Percentiles rank a stretch among this genome's conserved stretches.
Conservation (phyloP, 2,113 vertebrate species). For the Gobio gobio region DNA sequence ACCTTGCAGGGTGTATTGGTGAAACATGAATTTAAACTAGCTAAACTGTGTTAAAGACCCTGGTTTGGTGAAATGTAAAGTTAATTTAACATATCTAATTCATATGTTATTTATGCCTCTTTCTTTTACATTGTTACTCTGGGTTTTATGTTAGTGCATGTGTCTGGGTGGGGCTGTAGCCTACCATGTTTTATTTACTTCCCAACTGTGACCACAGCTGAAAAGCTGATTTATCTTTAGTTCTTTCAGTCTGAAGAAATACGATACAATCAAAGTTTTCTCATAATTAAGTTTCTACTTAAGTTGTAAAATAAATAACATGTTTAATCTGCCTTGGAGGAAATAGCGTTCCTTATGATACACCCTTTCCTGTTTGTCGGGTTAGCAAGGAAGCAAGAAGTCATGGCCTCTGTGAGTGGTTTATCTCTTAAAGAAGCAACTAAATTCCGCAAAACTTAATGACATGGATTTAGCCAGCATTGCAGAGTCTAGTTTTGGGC, state of each 20-base stretch:
- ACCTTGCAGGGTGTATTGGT: not conserved
- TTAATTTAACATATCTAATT: not conserved
- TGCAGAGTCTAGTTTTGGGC: not conserved
- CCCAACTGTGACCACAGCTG: not conserved
- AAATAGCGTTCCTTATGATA: constrained; percentile 21
- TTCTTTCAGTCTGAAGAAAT: not conserved
- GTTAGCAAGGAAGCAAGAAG: constrained; percentile 25
- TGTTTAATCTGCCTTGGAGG: constrained; percentile 27
- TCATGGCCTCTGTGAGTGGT: not conserved
- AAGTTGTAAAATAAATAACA: not conserved
- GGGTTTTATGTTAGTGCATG: not conserved
- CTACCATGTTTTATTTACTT: constrained; percentile 24
- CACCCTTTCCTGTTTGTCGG: constrained; percentile 42
- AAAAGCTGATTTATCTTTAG: not conserved
- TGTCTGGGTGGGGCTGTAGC: constrained; percentile 2
- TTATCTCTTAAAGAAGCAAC: constrained; percentile 17
- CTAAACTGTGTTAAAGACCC: not conserved
- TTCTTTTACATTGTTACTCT: not conserved
- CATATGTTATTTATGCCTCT: not conserved
- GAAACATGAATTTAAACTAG: not conserved
- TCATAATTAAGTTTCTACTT: not conserved
- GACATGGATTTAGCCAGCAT: constrained; percentile 9
- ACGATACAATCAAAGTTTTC: not conserved
- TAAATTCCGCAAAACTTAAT: constrained; percentile 17
- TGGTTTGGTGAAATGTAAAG: not conserved